These are phyloP conservation scores for Rhagologus leucostigma DNA, from an alignment of 2,113 vertebrate genomes.

Conservation along the genomic window DNA sequence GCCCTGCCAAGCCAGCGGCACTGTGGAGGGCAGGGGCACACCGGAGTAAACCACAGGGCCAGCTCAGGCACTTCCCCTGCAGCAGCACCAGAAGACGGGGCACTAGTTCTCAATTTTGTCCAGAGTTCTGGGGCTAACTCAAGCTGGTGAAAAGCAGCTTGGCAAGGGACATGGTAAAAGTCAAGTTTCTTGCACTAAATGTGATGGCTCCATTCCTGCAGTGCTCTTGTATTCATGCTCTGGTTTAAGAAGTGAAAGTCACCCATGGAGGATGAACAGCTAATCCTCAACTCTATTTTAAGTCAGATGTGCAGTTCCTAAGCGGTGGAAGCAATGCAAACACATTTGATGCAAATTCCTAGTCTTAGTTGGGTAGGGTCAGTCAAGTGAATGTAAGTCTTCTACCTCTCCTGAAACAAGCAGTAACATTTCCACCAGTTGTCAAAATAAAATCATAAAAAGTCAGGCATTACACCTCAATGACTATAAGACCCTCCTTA, in stretches of 20 bases:
- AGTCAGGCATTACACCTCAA: not conserved
- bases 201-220: not conserved
- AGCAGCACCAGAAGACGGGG: accelerated
- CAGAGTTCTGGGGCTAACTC: not conserved
- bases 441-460: not conserved
- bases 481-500: not conserved
- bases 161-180: not conserved
- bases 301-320: not conserved
- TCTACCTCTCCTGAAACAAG: not conserved
- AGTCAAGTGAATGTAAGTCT: not conserved
- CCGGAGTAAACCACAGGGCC: not conserved
- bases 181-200: not conserved
- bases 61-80: not conserved
- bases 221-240: not conserved
- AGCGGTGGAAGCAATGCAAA: not conserved
- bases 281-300: not conserved
- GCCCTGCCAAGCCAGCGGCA: not conserved
- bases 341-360: not conserved
- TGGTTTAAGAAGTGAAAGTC: not conserved
- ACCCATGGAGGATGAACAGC: not conserved
- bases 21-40: not conserved
- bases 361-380: not conserved
- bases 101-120: not conserved
- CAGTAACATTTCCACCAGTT: not conserved
- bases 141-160: not conserved